phyloP scores from a whole-genome alignment of 2,113 vertebrate genomes.

The Myanophis thanlyinensis region DNA sequence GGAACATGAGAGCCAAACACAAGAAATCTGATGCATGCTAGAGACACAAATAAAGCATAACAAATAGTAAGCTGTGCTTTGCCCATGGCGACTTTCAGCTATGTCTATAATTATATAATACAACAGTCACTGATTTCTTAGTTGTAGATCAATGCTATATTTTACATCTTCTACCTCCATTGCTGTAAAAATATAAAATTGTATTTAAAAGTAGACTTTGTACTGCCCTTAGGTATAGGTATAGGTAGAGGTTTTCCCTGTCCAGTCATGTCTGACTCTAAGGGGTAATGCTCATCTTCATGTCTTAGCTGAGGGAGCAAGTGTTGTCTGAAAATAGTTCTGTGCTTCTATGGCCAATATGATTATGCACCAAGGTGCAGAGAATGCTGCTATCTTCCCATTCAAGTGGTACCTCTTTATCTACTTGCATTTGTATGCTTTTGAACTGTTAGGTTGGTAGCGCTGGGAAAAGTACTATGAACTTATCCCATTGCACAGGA shows the following conservation, averaged over 20 bases:
- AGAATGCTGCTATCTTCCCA: background rate
- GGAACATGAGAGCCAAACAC: constrained; percentile 70
- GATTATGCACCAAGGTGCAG: background rate
- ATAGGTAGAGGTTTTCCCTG: background rate
- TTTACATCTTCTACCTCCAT: constrained; percentile 39
- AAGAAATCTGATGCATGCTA: constrained; percentile 52
- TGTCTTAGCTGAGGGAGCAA: background rate
- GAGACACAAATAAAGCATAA: constrained; percentile 78
- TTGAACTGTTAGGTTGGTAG: background rate
- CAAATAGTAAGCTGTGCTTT: constrained; percentile 69
- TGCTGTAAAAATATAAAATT: constrained; percentile 4
- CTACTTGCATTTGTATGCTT: background rate
- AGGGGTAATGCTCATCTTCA: background rate
- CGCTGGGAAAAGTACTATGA: background rate
- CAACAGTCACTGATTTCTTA: constrained; percentile 65
- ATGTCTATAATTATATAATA: constrained; percentile 80
- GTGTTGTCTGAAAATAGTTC: background rate
- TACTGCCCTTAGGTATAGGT: background rate
- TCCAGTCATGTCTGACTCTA: background rate
- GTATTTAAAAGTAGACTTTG: background rate
- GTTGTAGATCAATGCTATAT: constrained; percentile 55
- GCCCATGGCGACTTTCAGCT: constrained; percentile 75
- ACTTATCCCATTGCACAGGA: background rate
- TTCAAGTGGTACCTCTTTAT: background rate
- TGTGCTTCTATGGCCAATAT: background rate